Base-by-base conservation (phyloP, 2,113 vertebrate genomes). In the Equus przewalskii region DNA sequence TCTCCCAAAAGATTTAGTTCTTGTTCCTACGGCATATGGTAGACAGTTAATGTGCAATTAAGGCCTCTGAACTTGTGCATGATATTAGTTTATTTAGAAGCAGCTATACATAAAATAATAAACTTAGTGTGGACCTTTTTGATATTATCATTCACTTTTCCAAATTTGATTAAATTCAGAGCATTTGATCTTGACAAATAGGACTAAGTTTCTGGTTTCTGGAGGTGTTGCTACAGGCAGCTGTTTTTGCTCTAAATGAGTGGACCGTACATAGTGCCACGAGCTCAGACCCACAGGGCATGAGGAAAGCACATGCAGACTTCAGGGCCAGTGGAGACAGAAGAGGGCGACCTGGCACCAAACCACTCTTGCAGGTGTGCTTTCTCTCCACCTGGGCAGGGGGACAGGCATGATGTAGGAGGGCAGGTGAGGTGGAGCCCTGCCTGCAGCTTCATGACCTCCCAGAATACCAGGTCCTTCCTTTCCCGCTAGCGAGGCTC, bases 71-170 rank as follows among this genome's bases (percentile, higher is more conserved):
- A 81, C 16, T 54, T 80, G 46, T 18, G 24, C 51, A 80, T 36
- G 19, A 21, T 84, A 46, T 49, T 78, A 65, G 36, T 81, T 91
- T 78, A 86, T 86, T 86, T 72, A 33, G 26, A 56, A 94, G 81
- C 18, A 86, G 33, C 15, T 94, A 70, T 28, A 46, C 36, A 60
- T 97, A 73, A 94, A 95, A 95, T 44, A 58, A 56, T 58, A 96
- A 91, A 64, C 24, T 46, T 10, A 72, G 58, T 6, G 9, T 62
- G n/a, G 58, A 44, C 14, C 26, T 54, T 92, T 89, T 67, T 69
- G 51, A 36, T 33, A 0, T n/a, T 75, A 91, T 28, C 18, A 24
- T 46, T 49, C 60, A 49, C 69, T 67, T 91, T 91, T n/a, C 18
- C 14, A 65, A 87, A 56, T 79, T 67, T 10, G 26, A 84, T 67